phyloP scores from a whole-genome alignment of 2,888 invertebrate genomes.

The Hymenopus coronatus region DNA sequence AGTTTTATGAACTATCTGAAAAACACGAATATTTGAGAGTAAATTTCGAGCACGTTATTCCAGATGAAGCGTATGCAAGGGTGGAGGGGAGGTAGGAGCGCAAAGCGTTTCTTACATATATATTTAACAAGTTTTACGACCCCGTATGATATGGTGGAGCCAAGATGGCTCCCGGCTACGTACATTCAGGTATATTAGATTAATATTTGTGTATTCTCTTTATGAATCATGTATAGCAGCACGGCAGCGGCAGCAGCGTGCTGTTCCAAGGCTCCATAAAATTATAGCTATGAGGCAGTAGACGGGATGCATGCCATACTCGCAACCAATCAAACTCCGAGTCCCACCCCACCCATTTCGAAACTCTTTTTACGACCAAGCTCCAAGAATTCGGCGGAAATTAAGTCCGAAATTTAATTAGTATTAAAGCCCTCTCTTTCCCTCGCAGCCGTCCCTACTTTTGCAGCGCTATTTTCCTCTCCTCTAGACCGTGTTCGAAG shows the following conservation, averaged over 20 bases:
- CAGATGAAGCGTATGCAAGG: not conserved
- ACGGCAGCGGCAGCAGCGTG: not conserved
- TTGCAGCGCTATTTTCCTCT: not conserved
- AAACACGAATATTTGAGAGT: not conserved
- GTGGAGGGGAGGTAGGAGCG: no score
- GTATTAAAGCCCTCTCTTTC: constrained; percentile 24
- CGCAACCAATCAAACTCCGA: constrained; percentile 18
- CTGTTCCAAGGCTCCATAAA: constrained; percentile 24
- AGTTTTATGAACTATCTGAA: not conserved
- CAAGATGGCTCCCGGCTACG: not conserved
- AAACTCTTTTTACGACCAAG: constrained; percentile 24
- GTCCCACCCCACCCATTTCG: constrained; percentile 17
- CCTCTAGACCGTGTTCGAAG: not conserved
- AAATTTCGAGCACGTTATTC: not conserved
- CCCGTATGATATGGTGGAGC: not conserved
- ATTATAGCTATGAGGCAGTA: constrained; percentile 22
- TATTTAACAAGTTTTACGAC: constrained; percentile 1
- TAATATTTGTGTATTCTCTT: not conserved
- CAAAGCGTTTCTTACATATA: not conserved
- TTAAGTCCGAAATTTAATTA: constrained; percentile 32
- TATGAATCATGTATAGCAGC: not conserved
- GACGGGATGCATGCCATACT: constrained; percentile 19
- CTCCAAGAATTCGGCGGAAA: constrained; percentile 29
- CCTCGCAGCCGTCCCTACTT: not conserved
- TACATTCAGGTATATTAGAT: constrained; percentile 1